Evolutionary conservation across 2,113 vertebrate species (phyloP).

Genomic region (Baryphthengus martii): DNA sequence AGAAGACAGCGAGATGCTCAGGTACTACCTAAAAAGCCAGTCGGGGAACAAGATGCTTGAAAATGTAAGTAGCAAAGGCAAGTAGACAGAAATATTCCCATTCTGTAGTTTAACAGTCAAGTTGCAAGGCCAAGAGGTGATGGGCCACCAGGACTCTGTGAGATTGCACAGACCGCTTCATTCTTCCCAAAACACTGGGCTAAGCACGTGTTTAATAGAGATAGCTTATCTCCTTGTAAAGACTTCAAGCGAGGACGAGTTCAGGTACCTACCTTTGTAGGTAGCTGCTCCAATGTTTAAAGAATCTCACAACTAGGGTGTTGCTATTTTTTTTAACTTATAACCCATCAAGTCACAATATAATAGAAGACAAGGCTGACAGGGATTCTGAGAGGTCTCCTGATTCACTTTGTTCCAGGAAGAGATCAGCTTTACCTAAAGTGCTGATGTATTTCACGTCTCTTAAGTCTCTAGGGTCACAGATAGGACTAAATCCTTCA

Average conservation of each 20-base stretch:
- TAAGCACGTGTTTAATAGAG: not conserved
- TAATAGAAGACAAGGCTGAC: not conserved
- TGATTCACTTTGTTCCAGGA: not conserved
- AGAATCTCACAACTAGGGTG: not conserved
- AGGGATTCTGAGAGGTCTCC: not conserved
- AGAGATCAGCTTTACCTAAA: not conserved
- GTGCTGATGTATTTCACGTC: not conserved
- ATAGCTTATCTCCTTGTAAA: not conserved
- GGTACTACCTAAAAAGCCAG: not conserved
- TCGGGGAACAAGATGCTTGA: not conserved
- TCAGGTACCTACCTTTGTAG: not conserved
- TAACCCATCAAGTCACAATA: not conserved
- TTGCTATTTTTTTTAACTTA: not conserved
- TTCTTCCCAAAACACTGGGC: not conserved
- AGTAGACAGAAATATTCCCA: not conserved
- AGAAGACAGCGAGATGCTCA: not conserved
- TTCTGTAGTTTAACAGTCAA: not conserved
- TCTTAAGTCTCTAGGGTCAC: not conserved
- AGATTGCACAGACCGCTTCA: not conserved
- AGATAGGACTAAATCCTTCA: not conserved
- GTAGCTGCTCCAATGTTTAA: not conserved
- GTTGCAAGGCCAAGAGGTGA: not conserved
- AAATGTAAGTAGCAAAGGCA: not conserved
- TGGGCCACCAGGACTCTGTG: rapidly evolving
- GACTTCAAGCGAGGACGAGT: rapidly evolving